phyloP scores from a whole-genome alignment of 2,888 invertebrate species.

The Drepana falcataria region DNA sequence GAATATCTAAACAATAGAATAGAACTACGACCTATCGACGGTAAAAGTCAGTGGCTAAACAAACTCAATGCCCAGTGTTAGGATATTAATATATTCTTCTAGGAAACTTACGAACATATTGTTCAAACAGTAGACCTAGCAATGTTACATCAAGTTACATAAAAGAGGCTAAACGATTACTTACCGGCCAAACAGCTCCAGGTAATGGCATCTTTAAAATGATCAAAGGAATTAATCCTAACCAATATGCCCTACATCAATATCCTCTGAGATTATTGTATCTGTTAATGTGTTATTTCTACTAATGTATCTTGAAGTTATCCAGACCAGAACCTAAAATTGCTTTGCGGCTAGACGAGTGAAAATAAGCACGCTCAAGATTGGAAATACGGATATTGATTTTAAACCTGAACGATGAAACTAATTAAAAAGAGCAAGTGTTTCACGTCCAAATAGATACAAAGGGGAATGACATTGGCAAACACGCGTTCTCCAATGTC shows the following conservation, averaged over 20 bases:
- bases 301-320: constrained; percentile 40
- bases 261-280: not conserved
- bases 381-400: not conserved
- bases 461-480: constrained; percentile 51
- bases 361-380: not conserved
- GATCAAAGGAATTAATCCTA: not conserved
- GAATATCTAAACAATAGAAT: no score
- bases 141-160: no score
- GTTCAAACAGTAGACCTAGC: no score
- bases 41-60: no score
- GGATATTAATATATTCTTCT: no score
- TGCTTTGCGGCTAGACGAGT: constrained; percentile 13
- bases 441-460: constrained; percentile 11
- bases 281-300: constrained; percentile 10
- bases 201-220: no score
- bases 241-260: not conserved
- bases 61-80: no score
- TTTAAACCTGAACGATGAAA: not conserved
- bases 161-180: no score
- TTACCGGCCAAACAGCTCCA: no score
- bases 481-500: constrained; percentile 29
- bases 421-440: constrained; percentile 11
- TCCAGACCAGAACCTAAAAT: constrained; percentile 25
- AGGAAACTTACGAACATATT: no score
- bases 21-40: no score